A percentile compares a stretch with the other conserved stretches of the same genome.
Evolutionary conservation across 2,888 invertebrate species (phyloP).

Genomic region (Chrysolina americana): DNA sequence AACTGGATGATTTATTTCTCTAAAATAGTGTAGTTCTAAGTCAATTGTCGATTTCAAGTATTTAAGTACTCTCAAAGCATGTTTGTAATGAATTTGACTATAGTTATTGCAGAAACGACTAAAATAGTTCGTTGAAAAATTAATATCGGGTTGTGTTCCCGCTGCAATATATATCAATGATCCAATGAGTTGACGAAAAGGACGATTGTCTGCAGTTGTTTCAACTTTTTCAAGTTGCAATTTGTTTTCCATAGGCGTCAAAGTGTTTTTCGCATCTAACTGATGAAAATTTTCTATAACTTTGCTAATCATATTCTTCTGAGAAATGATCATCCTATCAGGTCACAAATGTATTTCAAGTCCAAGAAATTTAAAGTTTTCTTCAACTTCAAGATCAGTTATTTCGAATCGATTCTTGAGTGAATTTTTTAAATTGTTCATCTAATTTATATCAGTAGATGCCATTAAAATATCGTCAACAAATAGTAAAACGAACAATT

Average conservation of each 20-base stretch:
- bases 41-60: no score
- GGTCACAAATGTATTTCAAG: neutral
- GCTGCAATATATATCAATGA: no score
- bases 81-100: no score
- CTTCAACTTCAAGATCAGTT: slow-evolving; percentile 1
- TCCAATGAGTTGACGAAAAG: no score
- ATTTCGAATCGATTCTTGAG: slow-evolving; percentile 2
- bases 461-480: neutral
- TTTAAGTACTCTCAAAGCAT: no score
- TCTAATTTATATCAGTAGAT: neutral
- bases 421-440: neutral
- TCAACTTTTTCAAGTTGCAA: neutral
- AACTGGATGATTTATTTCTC: neutral
- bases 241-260: slow-evolving; percentile 7
- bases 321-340: neutral
- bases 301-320: neutral
- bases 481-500: neutral
- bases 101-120: no score
- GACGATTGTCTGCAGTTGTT: neutral
- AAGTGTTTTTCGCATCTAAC: neutral
- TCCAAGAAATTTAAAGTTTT: neutral
- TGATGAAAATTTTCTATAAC: neutral
- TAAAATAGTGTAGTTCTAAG: neutral
- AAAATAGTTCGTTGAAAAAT: no score
- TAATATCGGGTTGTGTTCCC: no score